Evolutionary conservation across 1,140 invertebrate species (phyloP).

Genomic region (Tetramorium parvispinum): DNA sequence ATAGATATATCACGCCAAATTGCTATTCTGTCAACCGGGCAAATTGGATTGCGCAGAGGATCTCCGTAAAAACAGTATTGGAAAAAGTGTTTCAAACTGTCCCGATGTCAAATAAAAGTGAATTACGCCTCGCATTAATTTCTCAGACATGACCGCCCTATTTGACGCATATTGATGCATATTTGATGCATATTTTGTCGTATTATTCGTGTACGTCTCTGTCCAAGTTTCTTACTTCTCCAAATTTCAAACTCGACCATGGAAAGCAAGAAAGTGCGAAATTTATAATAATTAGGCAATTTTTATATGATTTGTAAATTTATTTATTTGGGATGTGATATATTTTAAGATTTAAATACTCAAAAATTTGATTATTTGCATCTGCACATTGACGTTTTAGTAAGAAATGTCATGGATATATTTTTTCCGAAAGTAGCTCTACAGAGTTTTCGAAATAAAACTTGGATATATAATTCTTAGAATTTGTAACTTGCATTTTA

Average conservation of each 20-base stretch:
- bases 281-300: not conserved
- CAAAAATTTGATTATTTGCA: not conserved
- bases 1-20: constrained; percentile 65
- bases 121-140: constrained; percentile 43
- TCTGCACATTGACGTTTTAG: not conserved
- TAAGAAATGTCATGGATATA: not conserved
- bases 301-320: not conserved
- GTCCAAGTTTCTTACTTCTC: not conserved
- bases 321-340: not conserved
- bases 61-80: constrained; percentile 56
- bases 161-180: constrained; percentile 26
- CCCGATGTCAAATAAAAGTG: constrained; percentile 48
- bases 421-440: no score
- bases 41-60: constrained; percentile 54
- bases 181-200: not conserved
- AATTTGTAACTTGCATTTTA: no score
- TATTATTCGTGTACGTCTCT: not conserved
- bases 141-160: not conserved
- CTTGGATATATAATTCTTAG: no score
- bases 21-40: constrained; percentile 59
- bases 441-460: no score
- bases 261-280: not conserved
- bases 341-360: not conserved
- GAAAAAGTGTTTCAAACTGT: constrained; percentile 56
- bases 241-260: not conserved